A percentile compares a stretch with the other conserved stretches of the same genome.
Evolutionary conservation across 2,113 vertebrate species (phyloP).

Genomic region (Lophius piscatorius): DNA sequence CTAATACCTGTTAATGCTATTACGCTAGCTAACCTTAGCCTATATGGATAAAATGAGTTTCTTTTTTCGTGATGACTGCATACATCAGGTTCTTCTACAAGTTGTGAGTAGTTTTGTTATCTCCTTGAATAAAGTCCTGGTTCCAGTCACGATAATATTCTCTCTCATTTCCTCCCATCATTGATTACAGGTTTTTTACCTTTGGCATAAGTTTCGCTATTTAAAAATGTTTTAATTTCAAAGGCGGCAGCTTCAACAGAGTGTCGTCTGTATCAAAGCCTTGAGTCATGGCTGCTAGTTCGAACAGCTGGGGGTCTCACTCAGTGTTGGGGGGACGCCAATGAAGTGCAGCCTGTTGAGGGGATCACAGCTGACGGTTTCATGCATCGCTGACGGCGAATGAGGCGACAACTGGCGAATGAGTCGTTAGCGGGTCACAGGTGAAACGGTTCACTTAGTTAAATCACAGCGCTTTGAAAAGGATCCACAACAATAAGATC

Average conservation of each 20-base stretch:
- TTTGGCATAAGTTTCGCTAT: neutral
- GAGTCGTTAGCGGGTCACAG: slow-evolving; percentile 2
- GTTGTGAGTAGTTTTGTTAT: no score
- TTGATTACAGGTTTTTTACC: neutral
- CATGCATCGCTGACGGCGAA: neutral
- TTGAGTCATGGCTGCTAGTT: neutral
- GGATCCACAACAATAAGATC: neutral
- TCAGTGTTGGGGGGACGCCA: neutral
- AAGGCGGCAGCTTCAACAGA: neutral
- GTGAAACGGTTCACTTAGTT: neutral
- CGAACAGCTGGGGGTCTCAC: neutral
- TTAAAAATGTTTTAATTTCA: neutral
- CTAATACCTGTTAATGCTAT: no score
- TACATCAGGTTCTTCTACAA: no score
- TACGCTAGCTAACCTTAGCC: no score
- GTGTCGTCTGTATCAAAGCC: neutral
- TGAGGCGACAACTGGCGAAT: neutral
- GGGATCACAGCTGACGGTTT: neutral
- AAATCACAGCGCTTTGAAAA: neutral
- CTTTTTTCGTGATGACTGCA: no score
- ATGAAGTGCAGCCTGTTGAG: neutral
- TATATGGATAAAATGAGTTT: no score
- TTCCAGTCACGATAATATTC: no score
- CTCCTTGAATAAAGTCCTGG: no score
- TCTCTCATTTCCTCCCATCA: neutral